Percentiles rank a stretch among this genome's conserved stretches.
Evolutionary conservation across 2,797 vertebrate species (phyloP).

Genomic region (Hoplostethus mediterraneus): DNA sequence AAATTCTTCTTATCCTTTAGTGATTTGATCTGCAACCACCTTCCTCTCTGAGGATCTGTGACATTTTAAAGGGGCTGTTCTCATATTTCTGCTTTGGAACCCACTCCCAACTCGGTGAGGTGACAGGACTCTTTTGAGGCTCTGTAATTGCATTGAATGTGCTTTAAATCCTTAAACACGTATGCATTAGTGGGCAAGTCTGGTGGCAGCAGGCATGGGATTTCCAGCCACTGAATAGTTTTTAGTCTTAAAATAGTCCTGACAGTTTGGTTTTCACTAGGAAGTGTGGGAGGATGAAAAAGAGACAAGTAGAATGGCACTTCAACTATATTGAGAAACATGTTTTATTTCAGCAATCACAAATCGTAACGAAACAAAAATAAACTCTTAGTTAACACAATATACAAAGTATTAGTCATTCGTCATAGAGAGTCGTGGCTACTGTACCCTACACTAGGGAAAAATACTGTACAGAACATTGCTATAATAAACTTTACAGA

Average conservation of each 20-base stretch:
- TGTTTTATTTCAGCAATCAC: constrained; percentile 70
- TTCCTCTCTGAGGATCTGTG: no score
- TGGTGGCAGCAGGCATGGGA: no score
- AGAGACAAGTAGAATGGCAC: background rate
- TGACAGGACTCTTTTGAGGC: background rate
- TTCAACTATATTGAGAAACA: constrained; percentile 22
- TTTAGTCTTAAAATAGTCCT: no score
- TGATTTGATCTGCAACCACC: no score
- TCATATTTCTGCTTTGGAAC: no score
- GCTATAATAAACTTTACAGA: constrained; percentile 43
- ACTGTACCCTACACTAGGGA: constrained; percentile 21
- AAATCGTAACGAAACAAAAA: constrained; percentile 70
- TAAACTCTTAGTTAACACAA: constrained; percentile 69
- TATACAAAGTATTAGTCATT: constrained; percentile 56
- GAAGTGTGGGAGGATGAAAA: background rate
- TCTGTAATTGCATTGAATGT: background rate
- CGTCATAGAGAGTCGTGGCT: constrained; percentile 25
- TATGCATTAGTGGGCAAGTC: no score
- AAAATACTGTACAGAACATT: constrained; percentile 49
- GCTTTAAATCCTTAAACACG: background rate
- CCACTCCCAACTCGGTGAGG: background rate
- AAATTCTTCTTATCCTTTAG: no score
- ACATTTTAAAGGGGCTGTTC: no score
- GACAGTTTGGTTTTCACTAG: no score
- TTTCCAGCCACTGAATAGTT: no score